Percentiles rank a stretch among this genome's conserved stretches.
phyloP scores from a whole-genome alignment of 2,797 vertebrate genomes.

The Spinibarbus caldwelli region DNA sequence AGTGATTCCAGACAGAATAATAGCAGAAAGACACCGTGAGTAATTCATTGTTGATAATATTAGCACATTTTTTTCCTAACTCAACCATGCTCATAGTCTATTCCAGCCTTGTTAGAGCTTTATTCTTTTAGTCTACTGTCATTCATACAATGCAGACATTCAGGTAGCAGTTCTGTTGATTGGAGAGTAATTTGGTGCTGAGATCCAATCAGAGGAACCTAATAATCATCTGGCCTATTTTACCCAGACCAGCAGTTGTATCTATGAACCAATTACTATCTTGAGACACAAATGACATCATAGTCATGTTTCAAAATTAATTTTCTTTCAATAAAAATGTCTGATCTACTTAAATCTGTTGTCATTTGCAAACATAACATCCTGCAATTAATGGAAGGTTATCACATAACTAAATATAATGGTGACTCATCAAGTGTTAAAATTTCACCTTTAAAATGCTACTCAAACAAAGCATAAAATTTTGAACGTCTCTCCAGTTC shows the following conservation, averaged over 20 bases:
- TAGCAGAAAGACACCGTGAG: background rate
- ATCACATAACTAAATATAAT: background rate
- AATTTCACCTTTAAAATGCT: background rate
- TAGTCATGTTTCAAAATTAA: background rate
- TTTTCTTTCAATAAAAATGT: background rate
- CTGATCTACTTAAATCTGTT: background rate
- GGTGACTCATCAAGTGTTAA: background rate
- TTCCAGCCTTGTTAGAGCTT: slow-evolving; percentile 5
- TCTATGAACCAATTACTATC: background rate
- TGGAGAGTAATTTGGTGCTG: slow-evolving; percentile 9
- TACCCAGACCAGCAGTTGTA: background rate
- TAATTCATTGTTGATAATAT: background rate
- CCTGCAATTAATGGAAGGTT: background rate
- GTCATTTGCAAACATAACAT: background rate
- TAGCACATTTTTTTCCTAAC: background rate
- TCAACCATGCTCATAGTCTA: background rate
- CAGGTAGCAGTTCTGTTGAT: slow-evolving; percentile 6
- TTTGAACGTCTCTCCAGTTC: background rate
- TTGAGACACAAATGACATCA: background rate
- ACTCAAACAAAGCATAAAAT: background rate
- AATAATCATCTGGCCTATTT: slow-evolving; percentile 27
- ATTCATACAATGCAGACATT: slow-evolving; percentile 8
- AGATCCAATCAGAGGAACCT: slow-evolving; percentile 11
- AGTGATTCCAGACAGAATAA: slow-evolving; percentile 28
- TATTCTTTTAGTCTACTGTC: background rate